A percentile compares a stretch with the other conserved stretches of the same genome.
Evolutionary conservation across 1,140 invertebrate genomes (phyloP).

Genomic region (Teleogryllus occipitalis): DNA sequence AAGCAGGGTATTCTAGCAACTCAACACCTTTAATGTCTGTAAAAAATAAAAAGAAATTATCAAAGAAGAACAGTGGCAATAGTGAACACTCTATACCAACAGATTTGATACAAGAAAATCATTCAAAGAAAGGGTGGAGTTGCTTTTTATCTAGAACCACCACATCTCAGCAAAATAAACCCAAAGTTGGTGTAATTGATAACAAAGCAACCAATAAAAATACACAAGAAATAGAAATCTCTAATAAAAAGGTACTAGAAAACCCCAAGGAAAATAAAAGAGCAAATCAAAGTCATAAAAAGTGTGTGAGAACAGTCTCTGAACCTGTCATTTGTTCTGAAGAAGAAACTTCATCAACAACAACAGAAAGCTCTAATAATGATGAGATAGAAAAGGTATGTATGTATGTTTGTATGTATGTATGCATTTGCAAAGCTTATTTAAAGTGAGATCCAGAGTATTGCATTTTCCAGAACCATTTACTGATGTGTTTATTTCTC

Average conservation of each 20-base stretch:
- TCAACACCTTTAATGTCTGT: conserved; percentile 15
- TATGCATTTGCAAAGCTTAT: not conserved
- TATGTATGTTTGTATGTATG: not conserved
- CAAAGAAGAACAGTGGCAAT: conserved; percentile 19
- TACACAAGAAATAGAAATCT: not conserved
- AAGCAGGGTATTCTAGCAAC: conserved; percentile 14
- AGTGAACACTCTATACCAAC: conserved; percentile 9
- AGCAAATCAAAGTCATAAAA: conserved; percentile 17
- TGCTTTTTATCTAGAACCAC: conserved; percentile 20
- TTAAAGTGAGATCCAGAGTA: not conserved
- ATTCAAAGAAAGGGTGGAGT: conserved; percentile 18
- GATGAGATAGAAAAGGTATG: conserved; percentile 37
- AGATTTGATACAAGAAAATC: conserved; percentile 8
- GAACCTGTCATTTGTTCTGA: conserved; percentile 39
- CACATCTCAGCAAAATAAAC: not conserved
- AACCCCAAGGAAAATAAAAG: not conserved
- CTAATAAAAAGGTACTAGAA: not conserved
- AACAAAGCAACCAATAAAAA: not conserved
- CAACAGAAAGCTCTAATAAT: conserved; percentile 57
- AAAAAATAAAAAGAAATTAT: conserved; percentile 23
- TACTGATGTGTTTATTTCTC: not conserved
- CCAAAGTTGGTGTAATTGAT: not conserved
- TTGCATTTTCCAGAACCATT: not conserved
- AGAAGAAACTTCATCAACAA: conserved; percentile 64
- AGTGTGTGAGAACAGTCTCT: conserved; percentile 23